Evolutionary conservation across 2,888 invertebrate genomes (phyloP), one percentile per base, ranked within the genome.

Genomic region (Tillus elongatus): DNA sequence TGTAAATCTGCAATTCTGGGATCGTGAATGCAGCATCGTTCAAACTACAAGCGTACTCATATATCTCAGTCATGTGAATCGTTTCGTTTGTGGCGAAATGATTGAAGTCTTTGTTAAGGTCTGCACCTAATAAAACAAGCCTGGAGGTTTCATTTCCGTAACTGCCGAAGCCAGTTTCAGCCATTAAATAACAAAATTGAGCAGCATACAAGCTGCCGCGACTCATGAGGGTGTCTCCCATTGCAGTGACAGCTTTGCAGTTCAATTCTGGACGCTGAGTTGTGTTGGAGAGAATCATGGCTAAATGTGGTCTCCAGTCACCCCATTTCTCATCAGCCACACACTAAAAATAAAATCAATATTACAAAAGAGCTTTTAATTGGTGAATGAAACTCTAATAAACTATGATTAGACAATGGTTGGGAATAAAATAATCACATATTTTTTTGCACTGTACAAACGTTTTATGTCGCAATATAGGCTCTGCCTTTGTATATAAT

Each of bases 281-380:
- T 9, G 82, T 77, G 66, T 91, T 91, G 42, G 95, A 84, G 36
- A 97, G 73, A 52, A 98, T 79, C 79, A 97, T 90, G 41, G 97
- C 95, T 37, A 93, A 74, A 71, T 98, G 97, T 13, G 93, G 89
- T 43, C 92, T 75, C 97, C 97, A 98, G 68, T 95, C 95, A 37
- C 79, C 86, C 85, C 85, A 85, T 50, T 77, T 77, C 52, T 78
- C 79, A 59, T 85, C 85, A 16, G 73, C 60, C 46, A 74, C 73
- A 54, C 76, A 73, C 81, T 81, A 60, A 32, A 60, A 56, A 13
- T 28, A 33, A 10, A 6, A 39, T n/a, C n/a, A n/a, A n/a, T n/a
- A n/a, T n/a, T n/a, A n/a, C n/a, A 24, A 24, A 8, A 24, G n/a
- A 6, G n/a, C 6, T 24, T n/a, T 36, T 42, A n/a, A n/a, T n/a